Conservation (phyloP, 2,797 vertebrate species). For the Muscicapa comitata region DNA sequence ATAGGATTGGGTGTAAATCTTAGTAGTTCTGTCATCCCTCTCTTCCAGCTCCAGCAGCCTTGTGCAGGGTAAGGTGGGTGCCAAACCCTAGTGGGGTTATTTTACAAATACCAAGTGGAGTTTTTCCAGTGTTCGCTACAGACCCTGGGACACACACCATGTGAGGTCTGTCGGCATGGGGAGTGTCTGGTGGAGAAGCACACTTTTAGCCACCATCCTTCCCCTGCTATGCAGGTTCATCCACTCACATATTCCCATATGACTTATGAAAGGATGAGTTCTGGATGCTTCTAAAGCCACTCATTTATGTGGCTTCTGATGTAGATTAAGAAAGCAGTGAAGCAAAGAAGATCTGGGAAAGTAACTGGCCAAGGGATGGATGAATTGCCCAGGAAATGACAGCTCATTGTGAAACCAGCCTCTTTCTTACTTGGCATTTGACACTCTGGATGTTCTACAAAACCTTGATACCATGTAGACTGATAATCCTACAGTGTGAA, state of each 20-base stretch:
- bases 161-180: background rate
- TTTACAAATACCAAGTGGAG: background rate
- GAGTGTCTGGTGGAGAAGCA: background rate
- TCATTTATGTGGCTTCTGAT: background rate
- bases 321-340: background rate
- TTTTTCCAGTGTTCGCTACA: background rate
- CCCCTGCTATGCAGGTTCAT: background rate
- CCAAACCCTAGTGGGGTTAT: background rate
- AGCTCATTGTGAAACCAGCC: background rate
- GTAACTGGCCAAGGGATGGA: background rate
- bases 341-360: background rate
- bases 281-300: background rate
- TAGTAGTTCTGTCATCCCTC: background rate
- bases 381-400: background rate
- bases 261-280: background rate
- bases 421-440: background rate
- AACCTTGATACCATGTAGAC: background rate
- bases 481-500: background rate
- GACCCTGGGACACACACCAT: background rate
- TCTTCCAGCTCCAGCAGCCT: background rate
- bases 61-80: background rate
- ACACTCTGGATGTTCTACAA: background rate
- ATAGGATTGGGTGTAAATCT: background rate
- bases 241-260: fast-evolving
- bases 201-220: background rate